phyloP scores from a whole-genome alignment of 2,797 vertebrate genomes.

The Poeciliopsis gracilis region DNA sequence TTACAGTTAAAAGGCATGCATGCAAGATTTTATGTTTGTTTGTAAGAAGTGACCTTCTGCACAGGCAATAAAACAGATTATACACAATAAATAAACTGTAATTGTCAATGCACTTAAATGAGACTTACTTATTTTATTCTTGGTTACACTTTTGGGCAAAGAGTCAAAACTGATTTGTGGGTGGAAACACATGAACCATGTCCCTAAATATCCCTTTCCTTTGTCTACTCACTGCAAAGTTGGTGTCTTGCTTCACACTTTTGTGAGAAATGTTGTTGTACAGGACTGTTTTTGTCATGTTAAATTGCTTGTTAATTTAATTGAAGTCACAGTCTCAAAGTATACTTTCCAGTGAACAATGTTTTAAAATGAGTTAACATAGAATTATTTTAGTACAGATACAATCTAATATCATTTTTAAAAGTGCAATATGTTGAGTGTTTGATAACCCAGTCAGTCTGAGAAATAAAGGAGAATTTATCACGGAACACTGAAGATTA shows the following conservation, averaged over 20 bases:
- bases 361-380: not conserved
- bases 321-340: not conserved
- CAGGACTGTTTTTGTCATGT: not conserved
- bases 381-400: not conserved
- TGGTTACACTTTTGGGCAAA: not conserved
- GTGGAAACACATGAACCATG: not conserved
- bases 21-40: not conserved
- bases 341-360: not conserved
- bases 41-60: not conserved
- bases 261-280: not conserved
- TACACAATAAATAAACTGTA: not conserved
- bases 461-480: constrained; percentile 51
- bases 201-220: not conserved
- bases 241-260: not conserved
- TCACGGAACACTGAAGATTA: not conserved
- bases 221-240: not conserved
- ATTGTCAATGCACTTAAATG: constrained; percentile 23
- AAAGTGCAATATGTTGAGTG: constrained; percentile 6
- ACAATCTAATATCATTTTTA: constrained; percentile 81
- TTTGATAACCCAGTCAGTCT: constrained; percentile 28
- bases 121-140: constrained; percentile 9
- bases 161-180: constrained; percentile 4
- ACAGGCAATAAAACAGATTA: constrained; percentile 3
- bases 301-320: constrained; percentile 1
- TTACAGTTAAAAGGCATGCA: not conserved